Conservation (phyloP, 2,888 invertebrate species). For the Lydus trimaculatus region DNA sequence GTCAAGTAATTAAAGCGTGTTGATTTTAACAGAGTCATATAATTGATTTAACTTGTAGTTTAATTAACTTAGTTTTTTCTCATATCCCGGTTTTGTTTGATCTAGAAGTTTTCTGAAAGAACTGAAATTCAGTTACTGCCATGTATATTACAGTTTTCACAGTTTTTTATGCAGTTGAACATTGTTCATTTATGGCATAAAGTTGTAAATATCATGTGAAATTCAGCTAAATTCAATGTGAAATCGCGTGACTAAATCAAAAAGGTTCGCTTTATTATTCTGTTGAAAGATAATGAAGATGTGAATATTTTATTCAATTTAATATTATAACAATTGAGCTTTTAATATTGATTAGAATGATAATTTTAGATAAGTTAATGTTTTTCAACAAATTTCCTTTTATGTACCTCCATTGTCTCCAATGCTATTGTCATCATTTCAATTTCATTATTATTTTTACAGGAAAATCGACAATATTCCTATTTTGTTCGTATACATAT, state of each 20-base stretch:
- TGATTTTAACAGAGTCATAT: too few species aligned
- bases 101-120: background rate
- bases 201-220: too few species aligned
- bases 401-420: background rate
- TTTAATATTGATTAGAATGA: background rate
- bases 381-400: background rate
- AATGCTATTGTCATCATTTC: background rate
- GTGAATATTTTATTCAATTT: background rate
- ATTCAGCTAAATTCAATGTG: background rate
- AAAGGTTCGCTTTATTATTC: background rate
- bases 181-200: too few species aligned
- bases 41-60: too few species aligned
- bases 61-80: too few species aligned
- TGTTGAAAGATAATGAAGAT: background rate
- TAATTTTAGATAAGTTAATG: background rate
- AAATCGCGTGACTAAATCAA: background rate
- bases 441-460: background rate
- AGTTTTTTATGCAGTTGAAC: too few species aligned
- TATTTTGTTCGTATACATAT: background rate
- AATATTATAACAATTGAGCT: background rate
- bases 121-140: too few species aligned
- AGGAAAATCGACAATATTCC: background rate
- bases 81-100: too few species aligned
- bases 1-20: too few species aligned
- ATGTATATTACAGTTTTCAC: too few species aligned